A percentile compares a stretch with the other conserved stretches of the same genome.
Evolutionary conservation across 2,888 invertebrate species (phyloP).

Genomic region (Malthinus seriepunctatus): DNA sequence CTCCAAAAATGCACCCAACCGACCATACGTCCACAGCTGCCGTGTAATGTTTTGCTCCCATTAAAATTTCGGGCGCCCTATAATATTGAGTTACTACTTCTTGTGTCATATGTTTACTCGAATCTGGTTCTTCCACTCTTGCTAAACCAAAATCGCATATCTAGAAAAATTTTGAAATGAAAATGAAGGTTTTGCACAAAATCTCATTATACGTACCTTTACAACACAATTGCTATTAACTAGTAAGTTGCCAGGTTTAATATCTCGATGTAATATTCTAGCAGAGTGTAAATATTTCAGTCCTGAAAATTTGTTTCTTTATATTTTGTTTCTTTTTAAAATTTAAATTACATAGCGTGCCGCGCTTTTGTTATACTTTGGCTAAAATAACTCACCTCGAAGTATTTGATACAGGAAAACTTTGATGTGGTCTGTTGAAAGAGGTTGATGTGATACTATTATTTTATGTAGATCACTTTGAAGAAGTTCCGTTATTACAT

Average conservation of each 20-base stretch:
- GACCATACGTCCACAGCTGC: constrained; percentile 99
- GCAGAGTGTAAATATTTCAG: constrained; percentile 99
- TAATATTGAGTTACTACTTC: constrained; percentile 99
- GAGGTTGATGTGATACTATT: constrained; percentile 98
- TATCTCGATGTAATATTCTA: constrained; percentile 96
- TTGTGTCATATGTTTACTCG: constrained; percentile 95
- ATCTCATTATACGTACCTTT: constrained; percentile 63
- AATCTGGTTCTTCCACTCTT: constrained; percentile 94
- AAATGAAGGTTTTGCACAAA: background rate
- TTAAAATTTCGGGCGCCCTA: constrained; percentile 97
- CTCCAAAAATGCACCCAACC: constrained; percentile 99
- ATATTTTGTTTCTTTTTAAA: background rate
- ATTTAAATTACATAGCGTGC: background rate
- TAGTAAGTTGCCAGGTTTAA: constrained; percentile 97
- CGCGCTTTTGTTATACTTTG: too few relatives aligned
- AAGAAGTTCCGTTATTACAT: constrained; percentile 98
- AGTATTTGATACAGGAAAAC: constrained; percentile 99
- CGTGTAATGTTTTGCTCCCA: constrained; percentile 97
- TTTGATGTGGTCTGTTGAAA: constrained; percentile 99
- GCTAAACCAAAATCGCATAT: constrained; percentile 99
- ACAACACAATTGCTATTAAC: constrained; percentile 99
- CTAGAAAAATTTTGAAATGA: constrained; percentile 51
- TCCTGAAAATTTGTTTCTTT: constrained; percentile 59
- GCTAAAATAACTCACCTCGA: constrained; percentile 71
- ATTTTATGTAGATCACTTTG: constrained; percentile 99